Evolutionary conservation across 1,140 invertebrate genomes (phyloP).

Genomic region (Zaprionus capensis): DNA sequence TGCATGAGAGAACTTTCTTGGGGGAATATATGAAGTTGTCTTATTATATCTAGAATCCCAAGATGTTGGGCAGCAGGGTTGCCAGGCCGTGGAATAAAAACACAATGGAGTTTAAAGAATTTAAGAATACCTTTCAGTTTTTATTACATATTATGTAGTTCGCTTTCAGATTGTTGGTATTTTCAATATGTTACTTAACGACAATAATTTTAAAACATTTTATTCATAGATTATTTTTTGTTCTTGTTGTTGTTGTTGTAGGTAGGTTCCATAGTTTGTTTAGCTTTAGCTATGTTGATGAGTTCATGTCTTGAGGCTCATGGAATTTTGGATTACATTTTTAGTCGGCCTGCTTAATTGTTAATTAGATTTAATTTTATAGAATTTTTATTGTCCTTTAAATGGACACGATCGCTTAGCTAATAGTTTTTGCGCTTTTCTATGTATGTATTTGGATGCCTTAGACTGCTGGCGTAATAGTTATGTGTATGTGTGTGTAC

Average conservation of each 20-base stretch:
- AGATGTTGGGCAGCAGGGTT: not conserved
- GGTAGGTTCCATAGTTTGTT: constrained; percentile 35
- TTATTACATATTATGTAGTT: constrained; percentile 72
- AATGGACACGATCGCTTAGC: constrained; percentile 78
- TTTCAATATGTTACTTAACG: constrained; percentile 48
- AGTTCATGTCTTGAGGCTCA: constrained; percentile 48
- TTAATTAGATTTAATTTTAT: constrained; percentile 45
- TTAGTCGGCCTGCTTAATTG: constrained; percentile 54
- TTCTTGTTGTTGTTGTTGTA: constrained; percentile 44
- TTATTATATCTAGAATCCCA: not conserved
- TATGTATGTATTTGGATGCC: constrained; percentile 26
- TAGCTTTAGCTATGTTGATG: constrained; percentile 49
- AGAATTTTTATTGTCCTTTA: constrained; percentile 77
- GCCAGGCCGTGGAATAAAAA: constrained; percentile 34
- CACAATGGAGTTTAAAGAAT: constrained; percentile 68
- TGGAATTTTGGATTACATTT: constrained; percentile 31
- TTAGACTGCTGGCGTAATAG: constrained; percentile 45
- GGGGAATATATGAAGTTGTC: not conserved
- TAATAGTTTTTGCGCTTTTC: constrained; percentile 56
- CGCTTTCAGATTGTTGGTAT: constrained; percentile 37
- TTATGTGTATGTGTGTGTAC: constrained; percentile 20
- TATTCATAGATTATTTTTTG: constrained; percentile 23
- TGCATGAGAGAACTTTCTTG: not conserved
- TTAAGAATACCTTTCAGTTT: constrained; percentile 79
- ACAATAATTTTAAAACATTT: constrained; percentile 74